Base-by-base conservation (phyloP, 2,888 invertebrate genomes). In the Volucella zonaria region DNA sequence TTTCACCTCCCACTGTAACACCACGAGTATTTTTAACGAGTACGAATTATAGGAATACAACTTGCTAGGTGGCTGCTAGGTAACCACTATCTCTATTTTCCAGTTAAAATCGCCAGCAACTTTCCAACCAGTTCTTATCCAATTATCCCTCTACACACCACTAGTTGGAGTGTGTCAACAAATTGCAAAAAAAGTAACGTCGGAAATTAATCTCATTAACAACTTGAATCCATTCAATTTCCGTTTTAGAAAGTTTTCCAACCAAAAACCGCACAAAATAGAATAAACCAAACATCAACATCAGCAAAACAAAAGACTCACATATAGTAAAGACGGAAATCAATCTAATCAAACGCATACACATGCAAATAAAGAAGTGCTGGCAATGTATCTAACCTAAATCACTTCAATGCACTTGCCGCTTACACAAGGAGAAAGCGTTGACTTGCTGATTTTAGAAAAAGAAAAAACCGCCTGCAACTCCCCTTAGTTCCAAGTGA, bases 401-500 rank as follows among this genome's bases (percentile, higher is more conserved):
- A 43, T n/a, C 52, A 14, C 62, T 40, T 45, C 18, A 74, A 62
- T 47, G 45, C 38, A 58, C 14, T 42, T 43, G 14, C 45, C 18
- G 12, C 15, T 11, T 9, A 45, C 14, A 59, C 54, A 76, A 61
- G 67, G 77, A 77, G 77, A 82, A 82, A 82, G 68, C 51, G 49
- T 38, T 52, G 11, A 51, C 42, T 76, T 49, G 52, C 31, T 23
- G 43, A 67, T 54, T 74, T 59, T 11, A 47, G 31, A 31, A 31
- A 6, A 31, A 31, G 6, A 31, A 51, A 40, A 59, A 43, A 31
- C 45, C 67, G 38, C 51, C 73, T 70, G 49, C 59, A 58, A 61
- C 43, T 14, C 51, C 58, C 15, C 47, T n/a, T 49, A n/a, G 42
- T 56, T 47, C 4, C 31, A 31, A 31, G 31, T 78, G 64, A 61